These are phyloP conservation scores for Nansenia antarctica DNA, from an alignment of 2,113 vertebrate genomes.

Conservation along the genomic window DNA sequence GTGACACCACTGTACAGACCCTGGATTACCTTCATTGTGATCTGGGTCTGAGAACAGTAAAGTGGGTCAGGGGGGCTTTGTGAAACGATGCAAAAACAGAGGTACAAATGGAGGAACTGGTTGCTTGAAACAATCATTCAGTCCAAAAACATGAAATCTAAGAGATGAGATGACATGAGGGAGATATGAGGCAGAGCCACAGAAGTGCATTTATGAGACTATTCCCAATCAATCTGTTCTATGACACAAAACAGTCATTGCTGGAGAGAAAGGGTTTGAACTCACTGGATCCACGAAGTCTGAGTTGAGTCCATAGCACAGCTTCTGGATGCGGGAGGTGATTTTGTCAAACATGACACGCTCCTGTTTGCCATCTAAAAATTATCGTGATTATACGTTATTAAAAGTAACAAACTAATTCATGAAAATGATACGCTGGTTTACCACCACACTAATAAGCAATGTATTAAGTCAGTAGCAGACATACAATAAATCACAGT, in stretches of 20 bases:
- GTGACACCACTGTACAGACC: slow-evolving; percentile 94
- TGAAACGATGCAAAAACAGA: neutral
- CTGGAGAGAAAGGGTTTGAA: no score
- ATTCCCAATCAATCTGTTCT: no score
- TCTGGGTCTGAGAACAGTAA: slow-evolving; percentile 80
- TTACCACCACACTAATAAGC: no score
- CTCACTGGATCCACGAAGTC: slow-evolving; percentile 96
- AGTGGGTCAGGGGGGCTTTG: neutral
- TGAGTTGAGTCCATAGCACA: slow-evolving; percentile 92
- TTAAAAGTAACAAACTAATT: no score
- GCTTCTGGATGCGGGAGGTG: slow-evolving; percentile 94
- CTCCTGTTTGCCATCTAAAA: slow-evolving; percentile 89
- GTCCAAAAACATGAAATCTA: neutral
- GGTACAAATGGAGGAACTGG: neutral
- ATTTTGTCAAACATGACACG: slow-evolving; percentile 97
- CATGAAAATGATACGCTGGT: no score
- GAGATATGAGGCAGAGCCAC: no score
- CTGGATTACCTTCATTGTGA: slow-evolving; percentile 99
- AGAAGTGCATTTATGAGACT: no score
- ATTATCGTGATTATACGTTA: no score
- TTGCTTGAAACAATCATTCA: no score
- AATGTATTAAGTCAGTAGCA: neutral
- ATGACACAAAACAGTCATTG: no score
- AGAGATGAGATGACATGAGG: no score
- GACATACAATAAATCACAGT: no score